phyloP scores from a whole-genome alignment of 1,140 invertebrate species.

The Cryptotermes secundus region DNA sequence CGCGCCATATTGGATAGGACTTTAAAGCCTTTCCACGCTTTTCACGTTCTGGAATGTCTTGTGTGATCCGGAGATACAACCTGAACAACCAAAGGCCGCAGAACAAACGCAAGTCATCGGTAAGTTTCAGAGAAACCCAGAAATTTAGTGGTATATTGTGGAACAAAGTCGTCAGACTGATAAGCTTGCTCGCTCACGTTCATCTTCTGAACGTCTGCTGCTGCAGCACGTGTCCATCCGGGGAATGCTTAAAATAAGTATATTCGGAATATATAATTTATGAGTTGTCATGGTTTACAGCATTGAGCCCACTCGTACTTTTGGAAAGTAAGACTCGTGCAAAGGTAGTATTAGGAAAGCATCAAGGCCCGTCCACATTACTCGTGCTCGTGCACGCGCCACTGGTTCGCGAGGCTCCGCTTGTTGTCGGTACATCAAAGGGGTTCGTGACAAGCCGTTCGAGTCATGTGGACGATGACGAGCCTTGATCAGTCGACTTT shows the following conservation, averaged over 20 bases:
- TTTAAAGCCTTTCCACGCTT: constrained; percentile 62
- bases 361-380: too few species aligned
- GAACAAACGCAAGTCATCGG: constrained; percentile 66
- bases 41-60: constrained; percentile 63
- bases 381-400: too few species aligned
- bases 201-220: constrained; percentile 18
- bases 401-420: too few species aligned
- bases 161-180: constrained; percentile 18
- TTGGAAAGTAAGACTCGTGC: background rate
- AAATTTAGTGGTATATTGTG: background rate
- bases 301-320: background rate
- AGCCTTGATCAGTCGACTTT: too few species aligned
- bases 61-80: constrained; percentile 73
- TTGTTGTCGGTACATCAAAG: too few species aligned
- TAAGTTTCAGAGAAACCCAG: constrained; percentile 46
- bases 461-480: too few species aligned
- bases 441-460: too few species aligned
- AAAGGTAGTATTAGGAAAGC: too few species aligned
- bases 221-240: background rate
- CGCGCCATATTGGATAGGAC: constrained; percentile 48
- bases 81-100: constrained; percentile 62
- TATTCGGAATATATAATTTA: background rate
- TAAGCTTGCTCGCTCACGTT: constrained; percentile 32
- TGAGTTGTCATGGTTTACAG: background rate
- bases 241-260: background rate